A percentile compares a stretch with the other conserved stretches of the same genome.
Conservation (phyloP, 64 coral and sea anemone genomes). For the Actinia equina region DNA sequence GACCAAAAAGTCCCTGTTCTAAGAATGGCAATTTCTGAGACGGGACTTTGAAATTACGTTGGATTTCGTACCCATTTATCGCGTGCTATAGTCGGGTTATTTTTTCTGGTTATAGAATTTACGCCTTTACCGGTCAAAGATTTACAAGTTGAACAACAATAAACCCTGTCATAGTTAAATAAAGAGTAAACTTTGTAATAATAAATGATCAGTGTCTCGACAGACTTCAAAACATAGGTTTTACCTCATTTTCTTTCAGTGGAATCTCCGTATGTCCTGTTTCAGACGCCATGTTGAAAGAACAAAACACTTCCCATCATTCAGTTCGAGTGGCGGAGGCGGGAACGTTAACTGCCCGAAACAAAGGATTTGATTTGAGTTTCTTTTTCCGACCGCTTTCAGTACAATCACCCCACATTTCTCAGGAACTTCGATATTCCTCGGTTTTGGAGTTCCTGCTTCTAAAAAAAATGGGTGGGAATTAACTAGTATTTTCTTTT, state of each 20-base stretch:
- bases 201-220: slow-evolving; percentile 5
- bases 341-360: slow-evolving; percentile 27
- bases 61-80: slow-evolving; percentile 2
- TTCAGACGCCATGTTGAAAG: slow-evolving; percentile 74
- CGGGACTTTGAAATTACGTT: slow-evolving; percentile 26
- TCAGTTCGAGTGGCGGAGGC: slow-evolving; percentile 35
- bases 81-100: slow-evolving; percentile 19
- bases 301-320: slow-evolving; percentile 80
- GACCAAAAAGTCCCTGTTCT: not conserved
- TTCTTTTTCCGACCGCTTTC: slow-evolving; percentile 9
- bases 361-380: slow-evolving; percentile 16
- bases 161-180: not conserved
- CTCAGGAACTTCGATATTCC: not conserved
- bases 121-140: not conserved
- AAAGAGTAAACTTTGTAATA: slow-evolving; percentile 27
- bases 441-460: not conserved
- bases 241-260: slow-evolving; percentile 73
- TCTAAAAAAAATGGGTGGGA: slow-evolving; percentile 3
- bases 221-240: not conserved
- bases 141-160: not conserved
- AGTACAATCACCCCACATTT: not conserved
- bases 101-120: slow-evolving; percentile 8
- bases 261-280: slow-evolving; percentile 50
- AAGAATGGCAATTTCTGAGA: not conserved
- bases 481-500: not conserved